phyloP scores from a whole-genome alignment of 2,113 vertebrate genomes.

The Thalassarche chlororhynchos region DNA sequence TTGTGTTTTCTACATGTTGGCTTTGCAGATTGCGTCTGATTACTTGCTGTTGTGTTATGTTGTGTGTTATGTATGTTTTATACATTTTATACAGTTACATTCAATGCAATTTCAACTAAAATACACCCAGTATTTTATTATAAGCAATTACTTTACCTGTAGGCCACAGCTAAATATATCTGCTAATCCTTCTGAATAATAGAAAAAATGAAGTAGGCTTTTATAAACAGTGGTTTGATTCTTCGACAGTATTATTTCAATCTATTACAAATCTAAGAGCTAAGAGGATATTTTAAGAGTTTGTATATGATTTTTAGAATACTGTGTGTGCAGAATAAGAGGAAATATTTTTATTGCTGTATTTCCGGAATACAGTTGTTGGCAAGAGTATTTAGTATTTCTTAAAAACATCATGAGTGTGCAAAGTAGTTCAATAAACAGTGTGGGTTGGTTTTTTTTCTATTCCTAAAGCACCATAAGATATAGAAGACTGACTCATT shows the following conservation, averaged over 20 bases:
- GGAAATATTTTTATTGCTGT: slow-evolving; percentile 37
- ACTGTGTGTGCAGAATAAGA: slow-evolving; percentile 11
- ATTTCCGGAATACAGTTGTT: neutral
- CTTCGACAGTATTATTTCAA: slow-evolving; percentile 10
- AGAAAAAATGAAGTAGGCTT: neutral
- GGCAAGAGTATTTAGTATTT: neutral
- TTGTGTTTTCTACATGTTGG: slow-evolving; percentile 49
- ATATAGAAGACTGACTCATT: neutral
- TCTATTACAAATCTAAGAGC: slow-evolving; percentile 41
- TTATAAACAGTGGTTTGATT: slow-evolving; percentile 34
- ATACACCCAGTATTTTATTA: slow-evolving; percentile 27
- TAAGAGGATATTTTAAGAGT: slow-evolving; percentile 49
- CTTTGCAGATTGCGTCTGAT: slow-evolving; percentile 70
- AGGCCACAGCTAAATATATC: neutral
- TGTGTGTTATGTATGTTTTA: slow-evolving; percentile 29
- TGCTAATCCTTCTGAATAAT: neutral
- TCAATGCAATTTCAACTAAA: slow-evolving; percentile 5
- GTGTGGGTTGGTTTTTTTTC: neutral
- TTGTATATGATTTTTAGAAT: slow-evolving; percentile 36
- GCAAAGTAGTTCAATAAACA: neutral
- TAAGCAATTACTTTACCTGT: slow-evolving; percentile 24
- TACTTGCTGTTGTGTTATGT: slow-evolving; percentile 43
- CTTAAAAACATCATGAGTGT: neutral
- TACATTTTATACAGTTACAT: neutral
- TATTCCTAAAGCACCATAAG: slow-evolving; percentile 26